Conservation (phyloP, 2,113 vertebrate genomes). For the Piprites chloris region DNA sequence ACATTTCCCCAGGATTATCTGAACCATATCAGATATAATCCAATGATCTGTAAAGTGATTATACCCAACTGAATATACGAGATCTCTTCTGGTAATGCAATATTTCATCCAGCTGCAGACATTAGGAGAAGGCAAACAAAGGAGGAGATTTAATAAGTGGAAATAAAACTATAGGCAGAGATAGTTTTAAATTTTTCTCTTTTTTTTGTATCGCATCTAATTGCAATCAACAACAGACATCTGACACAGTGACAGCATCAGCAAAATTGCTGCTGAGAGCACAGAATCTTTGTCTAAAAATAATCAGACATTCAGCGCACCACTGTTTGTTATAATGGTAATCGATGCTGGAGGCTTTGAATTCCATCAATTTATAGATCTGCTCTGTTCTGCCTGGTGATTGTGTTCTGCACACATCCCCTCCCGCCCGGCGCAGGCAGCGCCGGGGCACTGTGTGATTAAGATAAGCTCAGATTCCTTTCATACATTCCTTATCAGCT, state of each 20-base stretch:
- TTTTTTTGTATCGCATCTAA: constrained; percentile 96
- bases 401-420: constrained; percentile 80
- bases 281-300: constrained; percentile 99
- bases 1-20: constrained; percentile 48
- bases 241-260: constrained; percentile 98
- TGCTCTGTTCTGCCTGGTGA: constrained; percentile 96
- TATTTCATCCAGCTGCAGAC: constrained; percentile 77
- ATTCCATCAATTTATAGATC: constrained; percentile 99
- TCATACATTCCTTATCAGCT: constrained; percentile 90
- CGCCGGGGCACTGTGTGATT: constrained; percentile 80
- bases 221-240: constrained; percentile 99
- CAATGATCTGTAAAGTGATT: constrained; percentile 55
- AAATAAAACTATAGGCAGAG: constrained; percentile 85
- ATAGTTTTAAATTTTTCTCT: constrained; percentile 81
- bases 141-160: constrained; percentile 80
- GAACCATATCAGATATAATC: constrained; percentile 54
- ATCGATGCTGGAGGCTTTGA: constrained; percentile 99
- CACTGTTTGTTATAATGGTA: constrained; percentile 99
- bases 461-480: constrained; percentile 93
- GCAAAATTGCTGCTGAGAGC: constrained; percentile 99
- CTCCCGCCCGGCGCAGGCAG: constrained; percentile 63
- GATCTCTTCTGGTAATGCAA: constrained; percentile 68
- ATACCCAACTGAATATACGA: constrained; percentile 58
- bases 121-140: constrained; percentile 76
- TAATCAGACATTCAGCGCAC: constrained; percentile 99